Evolutionary conservation across 1,140 invertebrate genomes (phyloP).

Genomic region (Akabosia matsudoensis): DNA sequence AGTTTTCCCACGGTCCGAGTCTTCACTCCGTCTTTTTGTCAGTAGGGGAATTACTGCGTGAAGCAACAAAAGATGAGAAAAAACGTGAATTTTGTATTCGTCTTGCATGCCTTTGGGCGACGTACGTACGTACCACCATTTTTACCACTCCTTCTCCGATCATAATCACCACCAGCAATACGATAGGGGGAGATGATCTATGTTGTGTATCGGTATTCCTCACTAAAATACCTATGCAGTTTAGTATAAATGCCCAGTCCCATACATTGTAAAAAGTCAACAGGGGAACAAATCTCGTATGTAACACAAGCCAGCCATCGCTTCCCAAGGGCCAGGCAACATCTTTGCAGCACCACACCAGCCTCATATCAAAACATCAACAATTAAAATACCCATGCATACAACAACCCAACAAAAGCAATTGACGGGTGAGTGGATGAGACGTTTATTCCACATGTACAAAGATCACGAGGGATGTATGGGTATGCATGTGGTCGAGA

Average conservation of each 20-base stretch:
- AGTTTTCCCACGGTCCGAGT: conserved; percentile 11
- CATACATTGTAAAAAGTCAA: no score
- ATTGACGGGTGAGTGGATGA: not conserved
- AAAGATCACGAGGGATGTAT: not conserved
- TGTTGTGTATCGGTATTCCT: conserved; percentile 11
- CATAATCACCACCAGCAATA: not conserved
- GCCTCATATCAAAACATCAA: conserved; percentile 10
- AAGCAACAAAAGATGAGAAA: not conserved
- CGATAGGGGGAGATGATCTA: not conserved
- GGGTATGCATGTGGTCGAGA: not conserved
- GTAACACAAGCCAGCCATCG: not conserved
- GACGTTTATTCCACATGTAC: not conserved
- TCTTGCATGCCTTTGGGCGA: conserved; percentile 13
- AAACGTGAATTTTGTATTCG: conserved; percentile 2
- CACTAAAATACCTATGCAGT: not conserved
- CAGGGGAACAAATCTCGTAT: no score
- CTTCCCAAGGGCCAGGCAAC: conserved; percentile 16
- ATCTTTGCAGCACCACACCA: not conserved
- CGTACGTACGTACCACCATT: not conserved
- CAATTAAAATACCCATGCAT: conserved; percentile 13
- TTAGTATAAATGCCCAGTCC: not conserved
- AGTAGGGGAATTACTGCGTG: conserved; percentile 11
- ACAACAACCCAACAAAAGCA: not conserved
- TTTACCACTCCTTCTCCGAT: not conserved
- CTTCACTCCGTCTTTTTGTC: not conserved